Percentiles rank a stretch among this genome's conserved stretches.
Evolutionary conservation across 2,888 invertebrate genomes (phyloP).

Genomic region (Hydriomena furcata): DNA sequence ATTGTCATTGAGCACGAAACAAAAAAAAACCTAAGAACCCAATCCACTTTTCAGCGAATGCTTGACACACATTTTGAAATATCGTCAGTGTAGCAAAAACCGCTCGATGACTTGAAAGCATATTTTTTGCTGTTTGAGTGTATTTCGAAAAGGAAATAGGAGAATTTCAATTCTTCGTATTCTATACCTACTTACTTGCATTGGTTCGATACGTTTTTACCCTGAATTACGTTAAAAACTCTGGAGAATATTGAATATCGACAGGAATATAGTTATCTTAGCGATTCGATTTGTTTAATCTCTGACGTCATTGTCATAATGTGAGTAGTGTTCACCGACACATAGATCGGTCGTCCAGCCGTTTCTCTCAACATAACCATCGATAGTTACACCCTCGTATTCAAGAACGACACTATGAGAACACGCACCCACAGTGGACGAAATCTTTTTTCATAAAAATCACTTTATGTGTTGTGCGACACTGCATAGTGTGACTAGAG

Average conservation of each 20-base stretch:
- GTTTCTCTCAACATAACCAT: no score
- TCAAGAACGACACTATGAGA: no score
- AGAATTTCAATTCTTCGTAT: constrained; percentile 11
- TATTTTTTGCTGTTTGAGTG: constrained; percentile 23
- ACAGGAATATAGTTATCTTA: background rate
- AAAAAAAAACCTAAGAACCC: constrained; percentile 21
- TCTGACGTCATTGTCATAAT: background rate
- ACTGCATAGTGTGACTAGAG: no score
- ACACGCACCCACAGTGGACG: no score
- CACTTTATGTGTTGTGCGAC: no score
- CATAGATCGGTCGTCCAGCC: no score
- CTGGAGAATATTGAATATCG: constrained; percentile 2
- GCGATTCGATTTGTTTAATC: constrained; percentile 1
- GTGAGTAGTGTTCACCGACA: background rate
- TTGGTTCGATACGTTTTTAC: background rate
- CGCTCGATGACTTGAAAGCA: constrained; percentile 8
- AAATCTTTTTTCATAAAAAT: no score
- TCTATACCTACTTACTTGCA: background rate
- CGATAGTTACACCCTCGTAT: no score
- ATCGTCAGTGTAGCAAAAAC: constrained; percentile 21
- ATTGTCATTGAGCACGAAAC: background rate
- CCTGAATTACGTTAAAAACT: no score
- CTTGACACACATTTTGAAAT: constrained; percentile 37
- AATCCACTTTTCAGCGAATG: constrained; percentile 32
- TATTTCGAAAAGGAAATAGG: constrained; percentile 20